Base-by-base conservation (phyloP, 2,113 vertebrate genomes). In the Lepisosteus osseus region DNA sequence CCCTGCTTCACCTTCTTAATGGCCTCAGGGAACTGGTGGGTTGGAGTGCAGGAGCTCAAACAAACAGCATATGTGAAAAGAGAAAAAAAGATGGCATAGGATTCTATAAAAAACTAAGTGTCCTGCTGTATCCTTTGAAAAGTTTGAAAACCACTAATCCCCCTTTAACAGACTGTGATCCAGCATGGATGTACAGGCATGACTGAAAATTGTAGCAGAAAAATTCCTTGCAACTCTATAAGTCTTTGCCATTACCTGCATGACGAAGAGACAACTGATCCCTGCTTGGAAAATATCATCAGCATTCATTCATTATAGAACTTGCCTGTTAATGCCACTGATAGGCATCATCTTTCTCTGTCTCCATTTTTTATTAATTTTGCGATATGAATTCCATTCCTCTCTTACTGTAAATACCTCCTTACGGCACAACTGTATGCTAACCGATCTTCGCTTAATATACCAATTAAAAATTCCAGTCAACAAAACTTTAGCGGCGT, bases 391-490 rank as follows among this genome's bases (percentile, higher is more conserved):
- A 54, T 64, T 65, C 51, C 62, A 67, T 47, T 70, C 29, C 61
- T 44, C 56, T 71, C 59, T 74, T 72, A 76, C 29, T 29, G 29
- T 29, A 29, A 29, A 29, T 29, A 29, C 29, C 29, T 29, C 29
- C 29, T 29, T 29, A 29, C 29, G 29, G 69, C 65, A 40, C 65
- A 67, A 66, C 66, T n/a, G 74, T 72, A 56, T 56, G 51, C 66
- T 62, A 12, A 57, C 54, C 61, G 68, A 47, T 63, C 73, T 63
- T 44, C 68, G 71, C 55, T 56, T 57, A 51, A 55, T 71, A 66
- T 76, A 69, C 67, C 73, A 71, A 72, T 76, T 80, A 74, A 73
- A 73, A 76, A 64, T 69, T 67, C 72, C 74, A 81, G 70, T 76
- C 69, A 68, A 80, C 69, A 68, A 72, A 80, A 78, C 72, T 68